Base-by-base conservation (phyloP, 2,113 vertebrate species). In the Rhombomys opimus region DNA sequence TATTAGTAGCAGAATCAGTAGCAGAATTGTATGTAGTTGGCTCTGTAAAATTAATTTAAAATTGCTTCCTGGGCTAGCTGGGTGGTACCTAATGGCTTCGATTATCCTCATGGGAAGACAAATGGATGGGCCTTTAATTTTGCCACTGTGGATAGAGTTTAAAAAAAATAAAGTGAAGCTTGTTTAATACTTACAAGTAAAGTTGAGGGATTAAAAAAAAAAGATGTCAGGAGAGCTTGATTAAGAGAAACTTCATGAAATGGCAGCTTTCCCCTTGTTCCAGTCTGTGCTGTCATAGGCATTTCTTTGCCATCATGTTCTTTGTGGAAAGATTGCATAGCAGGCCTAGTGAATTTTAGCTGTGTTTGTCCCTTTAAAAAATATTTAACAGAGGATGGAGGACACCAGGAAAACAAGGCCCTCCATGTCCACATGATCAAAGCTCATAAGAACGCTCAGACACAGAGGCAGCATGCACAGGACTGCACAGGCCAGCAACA, bases 41-140 rank as follows among this genome's bases (percentile, higher is more conserved):
- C 73, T 95, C 80, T 93, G 78, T 82, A n/a, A 97, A 96, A 97
- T 95, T 95, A 97, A 97, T 97, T 82, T 95, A 22, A 97, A 95
- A 98, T 97, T 97, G 97, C 97, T 95, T 91, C 86, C 12, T 70
- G 86, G 67, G 59, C 93, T 90, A 70, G 59, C 89, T n/a, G 78
- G 89, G 78, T 89, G 82, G 50, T 63, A 57, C 85, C 81, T 95
- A 96, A 93, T 96, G 94, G 92, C 59, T 96, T 68, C 92, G 87
- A 97, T 93, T 95, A 52, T 90, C 41, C 91, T 61, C 81, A 30
- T 5, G 73, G 68, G 67, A 96, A 41, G 90, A 92, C 57, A 89
- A 94, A 93, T 92, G 92, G 57, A 23, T 96, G 70, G 46, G 63
- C 50, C 76, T 90, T 95, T 89, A 89, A 92, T 87, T 84, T 94